These are phyloP conservation scores for Glossophaga mutica DNA, from an alignment of 2,797 vertebrate species.

Conservation along the genomic window DNA sequence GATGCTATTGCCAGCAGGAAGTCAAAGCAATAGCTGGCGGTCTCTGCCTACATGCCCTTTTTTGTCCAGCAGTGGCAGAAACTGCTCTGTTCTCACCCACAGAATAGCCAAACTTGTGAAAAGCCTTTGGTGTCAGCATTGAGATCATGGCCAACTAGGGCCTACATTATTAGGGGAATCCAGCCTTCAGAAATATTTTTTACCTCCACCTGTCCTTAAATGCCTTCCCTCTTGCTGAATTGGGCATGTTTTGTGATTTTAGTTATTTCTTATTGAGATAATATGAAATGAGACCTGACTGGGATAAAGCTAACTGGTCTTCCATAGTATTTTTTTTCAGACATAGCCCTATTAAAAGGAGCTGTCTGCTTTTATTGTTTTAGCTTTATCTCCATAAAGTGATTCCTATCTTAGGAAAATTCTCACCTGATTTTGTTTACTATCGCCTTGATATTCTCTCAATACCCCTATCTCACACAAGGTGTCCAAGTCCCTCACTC, in stretches of 20 bases:
- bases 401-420: background rate
- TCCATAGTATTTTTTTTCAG: background rate
- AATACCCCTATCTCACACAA: background rate
- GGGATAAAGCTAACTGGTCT: background rate
- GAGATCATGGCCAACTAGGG: background rate
- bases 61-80: background rate
- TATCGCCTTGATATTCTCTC: background rate
- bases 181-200: background rate
- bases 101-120: background rate
- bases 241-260: background rate
- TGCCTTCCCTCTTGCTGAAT: background rate
- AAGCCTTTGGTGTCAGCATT: background rate
- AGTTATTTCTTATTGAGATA: background rate
- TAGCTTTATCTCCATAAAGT: background rate
- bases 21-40: background rate
- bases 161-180: background rate
- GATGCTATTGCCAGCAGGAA: background rate
- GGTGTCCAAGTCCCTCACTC: background rate
- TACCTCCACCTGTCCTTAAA: background rate
- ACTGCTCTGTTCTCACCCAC: background rate
- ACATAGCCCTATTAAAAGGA: background rate
- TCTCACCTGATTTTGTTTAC: background rate
- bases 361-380: background rate
- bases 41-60: background rate
- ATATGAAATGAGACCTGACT: background rate